Conservation (phyloP, 1,140 invertebrate species). For the Paramacrobiotus metropolitanus region DNA sequence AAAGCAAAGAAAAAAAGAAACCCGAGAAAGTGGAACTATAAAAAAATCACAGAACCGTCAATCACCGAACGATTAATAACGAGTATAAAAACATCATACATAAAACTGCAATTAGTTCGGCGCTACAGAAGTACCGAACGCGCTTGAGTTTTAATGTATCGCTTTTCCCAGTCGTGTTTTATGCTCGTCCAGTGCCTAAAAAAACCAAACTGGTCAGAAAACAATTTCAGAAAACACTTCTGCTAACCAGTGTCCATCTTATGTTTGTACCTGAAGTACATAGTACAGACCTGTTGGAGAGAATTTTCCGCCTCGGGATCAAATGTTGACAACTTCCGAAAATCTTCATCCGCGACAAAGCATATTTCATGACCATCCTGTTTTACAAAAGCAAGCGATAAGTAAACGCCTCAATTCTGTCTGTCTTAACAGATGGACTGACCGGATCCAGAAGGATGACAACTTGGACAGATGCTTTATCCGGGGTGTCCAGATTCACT, state of each 20-base stretch:
- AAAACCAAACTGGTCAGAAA: background rate
- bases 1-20: background rate
- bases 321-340: slow-evolving; percentile 57
- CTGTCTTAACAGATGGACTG: slow-evolving; percentile 15
- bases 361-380: slow-evolving; percentile 91
- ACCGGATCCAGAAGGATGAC: slow-evolving; percentile 82
- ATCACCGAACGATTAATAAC: no score
- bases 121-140: background rate
- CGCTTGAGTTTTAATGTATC: background rate
- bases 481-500: slow-evolving; percentile 73
- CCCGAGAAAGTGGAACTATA: background rate
- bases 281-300: slow-evolving; percentile 36
- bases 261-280: slow-evolving; percentile 29
- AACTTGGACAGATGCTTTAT: slow-evolving; percentile 80
- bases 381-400: slow-evolving; percentile 14
- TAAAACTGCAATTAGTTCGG: background rate
- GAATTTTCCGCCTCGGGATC: slow-evolving; percentile 54
- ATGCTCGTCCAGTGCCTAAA: background rate
- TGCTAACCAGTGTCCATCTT: slow-evolving; percentile 17
- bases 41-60: background rate
- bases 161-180: background rate
- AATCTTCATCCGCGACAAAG: slow-evolving; percentile 89
- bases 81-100: background rate
- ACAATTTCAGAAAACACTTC: background rate
- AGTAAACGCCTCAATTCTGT: slow-evolving; percentile 8